These are phyloP conservation scores for Agonopterix arenella DNA, from an alignment of 2,888 invertebrate genomes.

Conservation along the genomic window DNA sequence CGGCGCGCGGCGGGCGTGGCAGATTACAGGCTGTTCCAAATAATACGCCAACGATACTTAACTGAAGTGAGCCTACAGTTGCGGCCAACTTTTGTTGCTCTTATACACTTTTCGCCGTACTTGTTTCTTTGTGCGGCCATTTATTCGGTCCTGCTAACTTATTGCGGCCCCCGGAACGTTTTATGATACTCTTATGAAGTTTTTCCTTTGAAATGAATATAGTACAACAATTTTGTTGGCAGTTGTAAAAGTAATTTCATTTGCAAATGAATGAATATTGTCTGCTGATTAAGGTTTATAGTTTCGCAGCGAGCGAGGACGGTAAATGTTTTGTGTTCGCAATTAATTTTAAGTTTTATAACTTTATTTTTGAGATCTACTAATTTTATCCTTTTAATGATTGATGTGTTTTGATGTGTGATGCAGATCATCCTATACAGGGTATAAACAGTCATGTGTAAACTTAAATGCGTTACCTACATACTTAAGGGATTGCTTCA, in stretches of 20 bases:
- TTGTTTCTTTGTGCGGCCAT: slow-evolving; percentile 47
- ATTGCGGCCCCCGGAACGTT: slow-evolving; percentile 41
- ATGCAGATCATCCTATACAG: too few species aligned
- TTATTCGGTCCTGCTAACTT: slow-evolving; percentile 45
- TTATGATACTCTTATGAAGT: slow-evolving; percentile 50
- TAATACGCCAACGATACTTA: slow-evolving; percentile 65
- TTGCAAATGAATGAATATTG: slow-evolving; percentile 22
- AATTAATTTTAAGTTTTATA: too few species aligned
- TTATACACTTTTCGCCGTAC: slow-evolving; percentile 50
- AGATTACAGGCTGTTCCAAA: slow-evolving; percentile 72
- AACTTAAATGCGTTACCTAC: too few species aligned
- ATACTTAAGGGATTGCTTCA: too few species aligned
- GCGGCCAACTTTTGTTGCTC: slow-evolving; percentile 55
- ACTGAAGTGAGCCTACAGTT: slow-evolving; percentile 56
- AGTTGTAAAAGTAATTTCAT: slow-evolving; percentile 29
- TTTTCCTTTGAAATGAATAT: slow-evolving; percentile 49
- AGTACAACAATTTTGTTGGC: slow-evolving; percentile 39
- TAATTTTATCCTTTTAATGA: too few species aligned
- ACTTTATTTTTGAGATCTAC: too few species aligned
- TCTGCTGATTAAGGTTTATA: background rate
- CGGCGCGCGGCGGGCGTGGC: slow-evolving; percentile 70
- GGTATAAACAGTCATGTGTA: too few species aligned
- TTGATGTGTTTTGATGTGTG: too few species aligned
- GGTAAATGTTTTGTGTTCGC: slow-evolving; percentile 2
- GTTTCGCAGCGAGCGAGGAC: slow-evolving; percentile 35